Evolutionary conservation across 92 coral and sea anemone species (phyloP).

Genomic region (Desmophyllum pertusum): DNA sequence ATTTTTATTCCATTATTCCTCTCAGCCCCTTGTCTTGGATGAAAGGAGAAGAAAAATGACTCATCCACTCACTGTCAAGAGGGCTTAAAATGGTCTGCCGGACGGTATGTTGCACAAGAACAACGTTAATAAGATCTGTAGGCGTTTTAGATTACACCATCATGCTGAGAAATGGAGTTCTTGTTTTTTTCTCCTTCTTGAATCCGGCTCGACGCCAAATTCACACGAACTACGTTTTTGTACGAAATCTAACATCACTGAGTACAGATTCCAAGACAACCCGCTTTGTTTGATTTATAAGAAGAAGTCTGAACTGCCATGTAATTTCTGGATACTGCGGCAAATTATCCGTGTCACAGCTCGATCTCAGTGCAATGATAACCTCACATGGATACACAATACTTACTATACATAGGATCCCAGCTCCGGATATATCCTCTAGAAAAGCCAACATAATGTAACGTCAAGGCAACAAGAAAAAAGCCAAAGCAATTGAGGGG

Average conservation of each 20-base stretch:
- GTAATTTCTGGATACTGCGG: background rate
- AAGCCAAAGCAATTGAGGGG: background rate
- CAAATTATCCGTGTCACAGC: background rate
- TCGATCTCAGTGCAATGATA: background rate
- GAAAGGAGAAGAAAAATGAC: too few species aligned
- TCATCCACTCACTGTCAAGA: too few species aligned
- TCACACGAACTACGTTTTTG: background rate
- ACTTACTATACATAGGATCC: slow-evolving; percentile 24
- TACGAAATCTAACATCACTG: background rate
- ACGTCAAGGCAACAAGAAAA: background rate
- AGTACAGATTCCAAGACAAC: background rate
- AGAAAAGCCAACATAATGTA: background rate
- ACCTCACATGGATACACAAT: background rate
- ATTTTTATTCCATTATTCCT: too few species aligned
- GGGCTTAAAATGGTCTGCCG: background rate
- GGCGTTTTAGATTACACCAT: background rate
- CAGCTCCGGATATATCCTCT: background rate
- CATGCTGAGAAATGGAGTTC: slow-evolving; percentile 20
- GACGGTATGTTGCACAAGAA: background rate
- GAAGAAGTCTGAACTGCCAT: background rate
- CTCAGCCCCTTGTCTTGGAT: too few species aligned
- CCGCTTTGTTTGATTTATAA: background rate
- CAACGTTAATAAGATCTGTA: background rate
- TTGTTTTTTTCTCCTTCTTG: background rate
- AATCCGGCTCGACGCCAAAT: background rate